Base-by-base conservation (phyloP, 92 coral and sea anemone genomes). In the Montipora capitata region DNA sequence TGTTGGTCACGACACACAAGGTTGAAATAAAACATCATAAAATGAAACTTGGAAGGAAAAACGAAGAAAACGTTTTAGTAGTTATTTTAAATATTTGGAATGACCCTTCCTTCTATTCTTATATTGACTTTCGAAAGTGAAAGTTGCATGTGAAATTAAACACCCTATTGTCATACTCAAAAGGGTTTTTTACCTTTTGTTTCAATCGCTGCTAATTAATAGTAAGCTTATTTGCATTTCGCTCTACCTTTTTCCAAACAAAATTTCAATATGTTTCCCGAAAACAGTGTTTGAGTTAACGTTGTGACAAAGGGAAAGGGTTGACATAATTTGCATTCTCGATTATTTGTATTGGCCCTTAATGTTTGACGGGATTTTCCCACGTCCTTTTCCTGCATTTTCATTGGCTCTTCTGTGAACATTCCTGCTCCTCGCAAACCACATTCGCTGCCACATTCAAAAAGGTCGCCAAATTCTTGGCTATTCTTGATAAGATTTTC, bases 61-160 rank as follows among this genome's bases (percentile, higher is more conserved):
- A 41, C 15, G 56, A 16, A 13, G 43, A 70, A 70, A 12, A 14
- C 42, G 20, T 0, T 11, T 27, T 0, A 27, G 3, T 12, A 12
- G 52, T 40, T 2, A 14, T 15, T 4, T 6, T 3, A 71, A 71
- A 44, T 15, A 42, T 4, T 41, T 42, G 52, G n/a, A 43, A 41
- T 16, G 27, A 14, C n/a, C 6, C 0, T 61, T 61, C 17, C 40
- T 7, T 62, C 18, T 78, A 61, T 78, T 78, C 10, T 7, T 10
- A 42, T 43, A 11, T 40, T 39, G 40, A 10, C 67, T 68, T 81
- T 81, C 85, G 85, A 81, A 81, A 81, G 85, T 81, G 85, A 81
- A 77, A 81, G 40, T 81, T 52, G 85, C 85, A 81, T 81, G 77
- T 81, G 85, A 68, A 68, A 81, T 68, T 69, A 81, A 17, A 54